Evolutionary conservation across 2,888 invertebrate species (phyloP), one percentile per base, ranked within the genome.

Genomic region (Coleophora flavipennella): DNA sequence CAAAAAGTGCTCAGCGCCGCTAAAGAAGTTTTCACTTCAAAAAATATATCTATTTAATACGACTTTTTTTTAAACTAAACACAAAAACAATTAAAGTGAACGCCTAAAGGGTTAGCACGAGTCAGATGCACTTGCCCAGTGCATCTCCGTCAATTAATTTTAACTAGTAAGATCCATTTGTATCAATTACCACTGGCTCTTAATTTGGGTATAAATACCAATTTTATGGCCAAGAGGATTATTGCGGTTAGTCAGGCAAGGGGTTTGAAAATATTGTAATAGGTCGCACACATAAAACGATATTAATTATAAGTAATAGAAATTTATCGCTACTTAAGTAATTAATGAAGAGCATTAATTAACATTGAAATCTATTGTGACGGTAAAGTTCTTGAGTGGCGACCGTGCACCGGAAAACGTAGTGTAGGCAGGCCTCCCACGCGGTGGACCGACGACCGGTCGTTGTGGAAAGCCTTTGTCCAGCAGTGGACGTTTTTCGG

Each of bases 111-210:
- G 63, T 57, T 59, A 57, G 46, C 39, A 42, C 43, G 38, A 51
- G 57, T 26, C 28, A 7, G 31, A 31, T 67, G 65, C 66, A 69
- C 66, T 71, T 65, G 63, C 53, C 56, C 45, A 47, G 51, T 41
- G 43, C 45, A 57, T 60, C 60, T 58, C 51, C 57, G 67, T 67
- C 78, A 80, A 81, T 84, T 83, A 70, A 51, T 54, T 66, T 75
- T 72, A 83, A 83, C 74, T 77, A 69, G 70, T 62, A 77, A 79
- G 73, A 70, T 59, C 79, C 80, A 83, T 84, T 83, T 76, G 68
- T 84, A 72, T 83, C 83, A 84, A 83, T 84, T 81, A 77, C 66
- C 62, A 54, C 48, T 62, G 55, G 58, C 67, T 64, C 68, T 81
- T 76, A 80, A 81, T 81, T 81, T 77, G 65, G 74, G 71, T 74